Conservation (phyloP, 2,888 invertebrate species). For the Ephialtes manifestator region DNA sequence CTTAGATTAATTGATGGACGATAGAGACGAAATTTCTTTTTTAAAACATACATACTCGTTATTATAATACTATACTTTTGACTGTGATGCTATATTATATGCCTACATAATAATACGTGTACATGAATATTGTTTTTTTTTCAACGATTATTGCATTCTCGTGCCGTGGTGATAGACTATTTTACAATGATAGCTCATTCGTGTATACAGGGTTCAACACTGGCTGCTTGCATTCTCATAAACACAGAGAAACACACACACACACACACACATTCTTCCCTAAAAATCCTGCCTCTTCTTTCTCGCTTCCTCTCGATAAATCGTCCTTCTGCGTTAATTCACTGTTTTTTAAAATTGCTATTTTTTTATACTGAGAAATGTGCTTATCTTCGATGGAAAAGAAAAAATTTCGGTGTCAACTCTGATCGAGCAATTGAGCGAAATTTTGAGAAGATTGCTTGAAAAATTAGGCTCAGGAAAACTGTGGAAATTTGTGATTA, state of each 20-base stretch:
- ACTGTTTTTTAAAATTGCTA: conserved; percentile 8
- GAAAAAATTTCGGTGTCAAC: neutral
- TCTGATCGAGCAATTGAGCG: conserved; percentile 6
- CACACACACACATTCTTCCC: conserved; percentile 10
- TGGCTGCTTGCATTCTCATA: conserved; percentile 35
- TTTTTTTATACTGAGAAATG: neutral
- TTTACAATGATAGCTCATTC: conserved; percentile 43
- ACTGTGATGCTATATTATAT: conserved; percentile 81
- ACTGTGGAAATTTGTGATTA: conserved; percentile 15
- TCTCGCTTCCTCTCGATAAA: conserved; percentile 12
- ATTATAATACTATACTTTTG: conserved; percentile 79
- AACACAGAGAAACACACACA: neutral
- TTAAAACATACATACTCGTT: conserved; percentile 73
- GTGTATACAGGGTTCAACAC: conserved; percentile 56
- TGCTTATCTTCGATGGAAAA: conserved; percentile 3
- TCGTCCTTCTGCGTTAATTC: conserved; percentile 16
- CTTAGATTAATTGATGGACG: conserved; percentile 39
- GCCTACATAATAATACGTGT: conserved; percentile 70
- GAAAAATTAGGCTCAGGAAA: neutral
- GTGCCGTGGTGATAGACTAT: conserved; percentile 37
- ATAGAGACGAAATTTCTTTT: conserved; percentile 22
- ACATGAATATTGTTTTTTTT: conserved; percentile 68
- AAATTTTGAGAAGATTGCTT: neutral
- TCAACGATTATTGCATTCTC: conserved; percentile 73
- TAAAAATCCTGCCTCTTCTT: conserved; percentile 19